A percentile compares a stretch with the other conserved stretches of the same genome.
Conservation (phyloP, 2,797 vertebrate genomes). For the Strix occidentalis region DNA sequence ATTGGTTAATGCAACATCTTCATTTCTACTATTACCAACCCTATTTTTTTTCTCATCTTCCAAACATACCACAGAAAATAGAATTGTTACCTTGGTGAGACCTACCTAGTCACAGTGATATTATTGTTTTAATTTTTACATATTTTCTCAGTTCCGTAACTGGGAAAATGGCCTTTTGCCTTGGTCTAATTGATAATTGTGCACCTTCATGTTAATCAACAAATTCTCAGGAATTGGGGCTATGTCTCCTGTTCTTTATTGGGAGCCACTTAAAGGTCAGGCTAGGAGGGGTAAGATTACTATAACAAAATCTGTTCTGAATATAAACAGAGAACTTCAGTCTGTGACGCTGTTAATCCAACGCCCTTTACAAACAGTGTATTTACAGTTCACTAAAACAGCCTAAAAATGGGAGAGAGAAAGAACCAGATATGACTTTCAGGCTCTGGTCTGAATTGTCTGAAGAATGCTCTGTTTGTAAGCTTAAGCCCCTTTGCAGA, state of each 20-base stretch:
- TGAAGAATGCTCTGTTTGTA: conserved; percentile 15
- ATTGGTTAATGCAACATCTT: background rate
- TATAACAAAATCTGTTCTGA: background rate
- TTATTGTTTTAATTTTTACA: background rate
- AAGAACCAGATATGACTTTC: background rate
- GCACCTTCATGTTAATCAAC: background rate
- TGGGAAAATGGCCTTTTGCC: background rate
- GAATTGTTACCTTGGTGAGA: background rate
- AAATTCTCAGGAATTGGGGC: background rate
- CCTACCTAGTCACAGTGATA: background rate
- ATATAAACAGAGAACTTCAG: background rate
- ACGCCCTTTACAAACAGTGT: background rate
- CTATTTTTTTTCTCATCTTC: background rate
- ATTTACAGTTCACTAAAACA: conserved; percentile 6
- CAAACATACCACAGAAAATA: background rate
- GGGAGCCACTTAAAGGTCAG: background rate
- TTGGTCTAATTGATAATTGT: background rate
- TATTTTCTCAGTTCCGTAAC: background rate
- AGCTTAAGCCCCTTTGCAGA: background rate
- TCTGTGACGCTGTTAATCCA: background rate
- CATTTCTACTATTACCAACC: background rate
- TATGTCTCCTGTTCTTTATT: background rate
- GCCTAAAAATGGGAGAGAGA: background rate
- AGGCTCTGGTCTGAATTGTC: background rate
- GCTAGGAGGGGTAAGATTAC: background rate